Evolutionary conservation across 2,797 vertebrate genomes (phyloP), one percentile per base, ranked within the genome.

Genomic region (Semaprochilodus insignis): DNA sequence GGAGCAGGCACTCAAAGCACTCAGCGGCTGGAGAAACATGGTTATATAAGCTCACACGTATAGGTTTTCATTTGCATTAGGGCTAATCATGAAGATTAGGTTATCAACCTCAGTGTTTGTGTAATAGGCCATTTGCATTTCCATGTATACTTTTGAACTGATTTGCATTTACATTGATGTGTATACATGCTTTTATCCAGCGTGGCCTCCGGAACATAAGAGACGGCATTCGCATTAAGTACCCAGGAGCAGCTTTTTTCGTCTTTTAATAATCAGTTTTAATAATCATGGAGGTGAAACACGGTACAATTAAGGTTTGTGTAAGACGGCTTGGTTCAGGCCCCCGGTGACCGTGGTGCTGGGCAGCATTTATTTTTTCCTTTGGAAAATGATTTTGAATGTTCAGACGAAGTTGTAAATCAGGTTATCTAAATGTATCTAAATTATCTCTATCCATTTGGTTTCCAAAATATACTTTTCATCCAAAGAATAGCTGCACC

Each of bases 81-180:
- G 25, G 2, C 25, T 55, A 54, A 17, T 73, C 55, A 54, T 5
- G n/a, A 52, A 25, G 23, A 15, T 27, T 72, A 14, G 44, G 13
- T 72, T 72, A 27, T 54, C 14, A 23, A n/a, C 23, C 36, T 40
- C 6, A 10, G 16, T 55, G 51, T 31, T 62, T 17, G 4, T 19
- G 16, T n/a, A 62, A 52, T 34, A 62, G 16, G 16, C 69, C 16
- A n/a, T 72, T 51, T n/a, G 3, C 60, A 5, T 51, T 48, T 6
- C 19, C 8, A 7, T 52, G 80, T 70, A 34, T 60, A 69, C 60
- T 66, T 52, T 31, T 23, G 2, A 81, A 70, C 36, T 81, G 40
- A 81, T 70, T 77, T 76, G 59, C 52, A 76, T 70, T n/a, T 25
- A 67, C 21, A 51, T 19, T 76, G 63, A 51, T 70, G 21, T 51